Base-by-base conservation (phyloP, 2,888 invertebrate genomes). In the Archips crataeganus region DNA sequence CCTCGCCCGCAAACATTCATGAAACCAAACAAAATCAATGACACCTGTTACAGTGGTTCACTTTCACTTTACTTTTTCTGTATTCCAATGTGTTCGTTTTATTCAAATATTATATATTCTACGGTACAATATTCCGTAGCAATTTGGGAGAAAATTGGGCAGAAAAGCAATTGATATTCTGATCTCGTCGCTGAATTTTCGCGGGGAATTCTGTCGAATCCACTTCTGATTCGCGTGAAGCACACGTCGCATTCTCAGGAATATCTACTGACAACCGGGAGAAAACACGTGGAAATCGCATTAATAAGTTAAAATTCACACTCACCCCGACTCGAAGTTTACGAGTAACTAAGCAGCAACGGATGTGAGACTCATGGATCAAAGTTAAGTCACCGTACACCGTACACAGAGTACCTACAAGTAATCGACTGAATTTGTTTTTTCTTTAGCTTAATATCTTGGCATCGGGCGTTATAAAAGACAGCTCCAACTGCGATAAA, bases 141-240 rank as follows among this genome's bases (percentile, higher is more conserved):
- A 89, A 91, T 92, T 90, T 90, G 83, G 87, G 87, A 87, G 90
- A 87, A 91, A 92, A 91, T 92, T 91, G 91, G 88, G 85, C 88
- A 86, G 88, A 86, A 86, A 85, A 87, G 85, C 90, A 87, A 91
- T 93, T 93, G 91, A 90, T 92, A 93, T 92, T 92, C 92, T 81
- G 87, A 87, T 89, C 90, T 86, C 90, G 92, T 90, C 87, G 85
- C 85, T 84, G 87, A 89, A 89, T 91, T 91, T 92, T 90, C 87
- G 85, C 82, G 81, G 87, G 86, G 84, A 86, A 83, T 83, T 83
- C 82, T 78, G 79, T 78, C 78, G 78, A 79, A 80, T 80, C 80
- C 79, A 81, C 75, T 83, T 88, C 82, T 87, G 87, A 88, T 87
- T 87, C 86, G 83, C 82, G 83, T 84, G 80, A 79, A 81, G 76